Base-by-base conservation (phyloP, 2,113 vertebrate species). In the Circaetus gallicus region DNA sequence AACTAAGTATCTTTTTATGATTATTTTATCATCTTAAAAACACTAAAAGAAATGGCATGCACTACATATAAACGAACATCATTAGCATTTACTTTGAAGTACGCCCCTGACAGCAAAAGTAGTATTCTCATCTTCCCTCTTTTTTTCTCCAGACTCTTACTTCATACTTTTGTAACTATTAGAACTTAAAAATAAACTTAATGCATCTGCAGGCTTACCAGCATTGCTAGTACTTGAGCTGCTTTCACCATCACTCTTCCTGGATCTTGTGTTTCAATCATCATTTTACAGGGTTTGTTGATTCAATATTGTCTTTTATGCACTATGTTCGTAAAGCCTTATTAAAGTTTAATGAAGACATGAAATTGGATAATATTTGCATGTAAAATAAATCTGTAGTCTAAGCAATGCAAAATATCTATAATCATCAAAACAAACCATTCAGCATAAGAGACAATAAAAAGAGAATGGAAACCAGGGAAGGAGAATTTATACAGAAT, bases 291-390 rank as follows among this genome's bases (percentile, higher is more conserved):
- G 36, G 80, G 69, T 96, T 96, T 96, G 84, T 91, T 96, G 89
- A 93, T 95, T 95, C 86, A 97, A 83, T 91, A 86, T 96, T 93
- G 76, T 91, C 63, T 96, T 95, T 93, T 86, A 94, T 92, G 90
- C 84, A 72, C 40, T 82, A 9, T 24, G 65, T 94, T 96, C 1
- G 2, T 93, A 96, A 94, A 91, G 45, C 67, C 89, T 95, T 97
- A 94, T 96, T 95, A 97, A 96, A 97, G 82, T 94, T 94, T 97
- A 96, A 97, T 96, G 92, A 97, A 95, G 93, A 91, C 92, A 94
- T 21, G 26, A 90, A 91, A 96, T 96, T 38, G 11, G 91, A 94
- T 96, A 94, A 94, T 90, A 97, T 97, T 95, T 96, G 90, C 91
- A 92, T 96, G 91, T 86, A 97, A 95, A 97, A 97, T 95, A 91